Evolutionary conservation across 2,113 vertebrate species (phyloP).

Genomic region (Crotalus viridis): DNA sequence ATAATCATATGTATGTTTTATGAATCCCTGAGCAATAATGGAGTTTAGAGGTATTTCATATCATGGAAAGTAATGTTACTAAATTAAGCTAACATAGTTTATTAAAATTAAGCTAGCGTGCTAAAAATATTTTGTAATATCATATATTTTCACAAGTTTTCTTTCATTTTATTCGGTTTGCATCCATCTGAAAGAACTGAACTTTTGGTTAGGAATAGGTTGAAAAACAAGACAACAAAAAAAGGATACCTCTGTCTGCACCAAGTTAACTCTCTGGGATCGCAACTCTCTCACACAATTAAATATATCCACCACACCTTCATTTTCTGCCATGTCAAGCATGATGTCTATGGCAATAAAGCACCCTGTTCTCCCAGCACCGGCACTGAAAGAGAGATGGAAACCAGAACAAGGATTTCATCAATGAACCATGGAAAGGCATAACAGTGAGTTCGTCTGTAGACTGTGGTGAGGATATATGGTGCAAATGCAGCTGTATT

Average conservation of each 20-base stretch:
- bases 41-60: background rate
- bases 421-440: background rate
- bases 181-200: constrained; percentile 18
- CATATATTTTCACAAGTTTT: background rate
- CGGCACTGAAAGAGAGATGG: constrained; percentile 75
- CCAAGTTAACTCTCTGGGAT: constrained; percentile 94
- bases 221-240: background rate
- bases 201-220: background rate
- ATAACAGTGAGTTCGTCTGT: background rate
- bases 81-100: background rate
- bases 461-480: background rate
- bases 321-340: constrained; percentile 98
- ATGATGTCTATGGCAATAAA: constrained; percentile 98
- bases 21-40: background rate
- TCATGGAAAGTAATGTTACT: background rate
- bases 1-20: background rate
- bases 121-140: background rate
- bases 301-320: constrained; percentile 96
- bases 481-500: background rate
- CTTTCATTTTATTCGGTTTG: background rate
- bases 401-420: background rate
- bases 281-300: constrained; percentile 97
- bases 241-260: constrained; percentile 90
- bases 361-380: constrained; percentile 92
- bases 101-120: background rate